A percentile compares a stretch with the other conserved stretches of the same genome.
These are phyloP conservation scores for Siniperca scherzeri DNA, from an alignment of 2,797 vertebrate species.

Conservation along the genomic window DNA sequence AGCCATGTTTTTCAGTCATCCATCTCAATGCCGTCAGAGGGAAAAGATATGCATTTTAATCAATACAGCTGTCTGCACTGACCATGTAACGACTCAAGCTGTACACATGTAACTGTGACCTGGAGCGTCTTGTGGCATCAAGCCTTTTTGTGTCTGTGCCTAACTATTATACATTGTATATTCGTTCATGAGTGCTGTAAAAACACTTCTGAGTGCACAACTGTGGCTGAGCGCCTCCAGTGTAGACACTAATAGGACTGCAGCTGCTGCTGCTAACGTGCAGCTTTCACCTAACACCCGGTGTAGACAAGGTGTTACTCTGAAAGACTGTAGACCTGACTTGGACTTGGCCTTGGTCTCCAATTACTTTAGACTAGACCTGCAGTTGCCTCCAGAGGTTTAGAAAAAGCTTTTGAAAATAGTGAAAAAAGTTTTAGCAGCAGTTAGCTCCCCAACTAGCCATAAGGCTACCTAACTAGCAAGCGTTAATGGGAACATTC, in stretches of 20 bases:
- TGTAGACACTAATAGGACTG: constrained; percentile 2
- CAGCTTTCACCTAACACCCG: not conserved
- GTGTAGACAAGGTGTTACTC: not conserved
- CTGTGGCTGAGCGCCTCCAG: constrained; percentile 9
- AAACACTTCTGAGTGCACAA: constrained; percentile 24
- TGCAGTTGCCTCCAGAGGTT: not conserved
- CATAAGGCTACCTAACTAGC: not conserved
- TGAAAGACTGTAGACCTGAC: not conserved
- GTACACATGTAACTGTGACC: not conserved
- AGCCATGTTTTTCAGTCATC: not conserved
- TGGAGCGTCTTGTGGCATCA: not conserved
- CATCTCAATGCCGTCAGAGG: not conserved
- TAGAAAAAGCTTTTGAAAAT: not conserved
- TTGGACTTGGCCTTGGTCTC: not conserved
- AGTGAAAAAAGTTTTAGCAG: not conserved
- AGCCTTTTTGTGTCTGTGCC: constrained; percentile 1
- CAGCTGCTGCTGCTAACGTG: constrained; percentile 2
- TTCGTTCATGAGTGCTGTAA: constrained; percentile 11
- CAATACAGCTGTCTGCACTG: not conserved
- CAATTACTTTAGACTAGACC: not conserved
- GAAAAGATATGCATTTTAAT: constrained; percentile 22
- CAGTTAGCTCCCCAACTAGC: not conserved
- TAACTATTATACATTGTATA: constrained; percentile 13
- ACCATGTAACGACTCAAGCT: not conserved
- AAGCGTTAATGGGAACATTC: not conserved